Evolutionary conservation across 2,797 vertebrate species (phyloP).

Genomic region (Takifugu ocellatus): DNA sequence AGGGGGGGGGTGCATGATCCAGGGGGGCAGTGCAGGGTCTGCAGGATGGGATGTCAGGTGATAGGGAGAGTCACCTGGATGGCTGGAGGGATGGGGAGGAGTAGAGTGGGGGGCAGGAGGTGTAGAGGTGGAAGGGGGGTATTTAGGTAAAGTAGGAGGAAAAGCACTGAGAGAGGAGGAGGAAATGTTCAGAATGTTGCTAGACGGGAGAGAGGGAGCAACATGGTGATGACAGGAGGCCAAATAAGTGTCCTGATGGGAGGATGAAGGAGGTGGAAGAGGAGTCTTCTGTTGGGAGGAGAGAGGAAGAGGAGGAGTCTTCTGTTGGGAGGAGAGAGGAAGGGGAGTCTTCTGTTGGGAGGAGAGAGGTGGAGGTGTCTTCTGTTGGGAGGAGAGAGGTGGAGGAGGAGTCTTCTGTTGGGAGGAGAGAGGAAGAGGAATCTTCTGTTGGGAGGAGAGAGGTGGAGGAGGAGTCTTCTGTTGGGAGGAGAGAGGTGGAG

Average conservation of each 20-base stretch:
- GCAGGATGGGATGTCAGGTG: constrained; percentile 56
- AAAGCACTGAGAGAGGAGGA: constrained; percentile 45
- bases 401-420: background rate
- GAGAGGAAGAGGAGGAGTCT: constrained; percentile 24
- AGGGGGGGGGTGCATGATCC: constrained; percentile 8
- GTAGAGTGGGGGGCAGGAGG: constrained; percentile 44
- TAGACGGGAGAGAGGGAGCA: background rate
- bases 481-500: constrained; percentile 30
- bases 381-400: background rate
- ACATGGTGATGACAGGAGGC: background rate
- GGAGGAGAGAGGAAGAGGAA: background rate
- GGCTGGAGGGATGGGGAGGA: constrained; percentile 9
- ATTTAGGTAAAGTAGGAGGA: constrained; percentile 28
- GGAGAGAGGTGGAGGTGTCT: background rate
- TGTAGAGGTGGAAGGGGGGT: background rate
- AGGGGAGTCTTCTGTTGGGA: constrained; percentile 49
- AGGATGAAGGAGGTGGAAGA: background rate
- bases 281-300: background rate
- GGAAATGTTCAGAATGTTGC: too few relatives aligned
- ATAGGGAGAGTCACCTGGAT: constrained; percentile 23
- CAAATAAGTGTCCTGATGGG: background rate
- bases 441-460: constrained; percentile 12
- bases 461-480: constrained; percentile 40
- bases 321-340: too few relatives aligned
- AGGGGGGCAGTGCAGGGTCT: constrained; percentile 50